phyloP scores from a whole-genome alignment of 1,140 invertebrate species.

The Drosophila grimshawi region DNA sequence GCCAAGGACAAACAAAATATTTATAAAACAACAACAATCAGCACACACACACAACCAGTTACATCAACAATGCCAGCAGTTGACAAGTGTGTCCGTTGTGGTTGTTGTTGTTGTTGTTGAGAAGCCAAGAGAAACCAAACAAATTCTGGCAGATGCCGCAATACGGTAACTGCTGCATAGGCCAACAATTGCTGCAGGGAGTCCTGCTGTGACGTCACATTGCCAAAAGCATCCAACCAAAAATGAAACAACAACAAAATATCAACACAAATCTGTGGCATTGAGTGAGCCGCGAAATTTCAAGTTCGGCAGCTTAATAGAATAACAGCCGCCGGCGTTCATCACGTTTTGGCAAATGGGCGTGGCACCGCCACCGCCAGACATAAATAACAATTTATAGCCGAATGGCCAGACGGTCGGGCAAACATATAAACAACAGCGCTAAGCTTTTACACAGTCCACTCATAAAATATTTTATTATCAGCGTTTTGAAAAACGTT shows the following conservation, averaged over 20 bases:
- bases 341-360: slow-evolving; percentile 24
- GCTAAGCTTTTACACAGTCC: slow-evolving; percentile 35
- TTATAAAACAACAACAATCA: background rate
- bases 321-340: slow-evolving; percentile 25
- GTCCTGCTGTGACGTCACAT: slow-evolving; percentile 31
- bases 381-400: slow-evolving; percentile 61
- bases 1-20: background rate
- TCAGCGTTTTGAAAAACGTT: slow-evolving; percentile 12
- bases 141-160: slow-evolving; percentile 1
- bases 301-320: slow-evolving; percentile 46
- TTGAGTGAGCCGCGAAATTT: slow-evolving; percentile 32
- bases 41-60: slow-evolving; percentile 22
- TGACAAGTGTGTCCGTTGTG: slow-evolving; percentile 49
- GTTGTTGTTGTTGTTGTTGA: slow-evolving; percentile 29
- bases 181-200: background rate
- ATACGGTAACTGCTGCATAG: slow-evolving; percentile 8
- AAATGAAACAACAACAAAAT: slow-evolving; percentile 6
- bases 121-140: background rate
- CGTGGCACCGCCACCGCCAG: slow-evolving; percentile 38
- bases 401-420: slow-evolving; percentile 45
- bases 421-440: slow-evolving; percentile 50
- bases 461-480: slow-evolving; percentile 45
- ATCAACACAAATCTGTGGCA: slow-evolving; percentile 18
- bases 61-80: slow-evolving; percentile 22
- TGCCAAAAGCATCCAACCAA: slow-evolving; percentile 3